A percentile compares a stretch with the other conserved stretches of the same genome.
Conservation (phyloP, 2,113 vertebrate genomes). For the Sceloporus undulatus region DNA sequence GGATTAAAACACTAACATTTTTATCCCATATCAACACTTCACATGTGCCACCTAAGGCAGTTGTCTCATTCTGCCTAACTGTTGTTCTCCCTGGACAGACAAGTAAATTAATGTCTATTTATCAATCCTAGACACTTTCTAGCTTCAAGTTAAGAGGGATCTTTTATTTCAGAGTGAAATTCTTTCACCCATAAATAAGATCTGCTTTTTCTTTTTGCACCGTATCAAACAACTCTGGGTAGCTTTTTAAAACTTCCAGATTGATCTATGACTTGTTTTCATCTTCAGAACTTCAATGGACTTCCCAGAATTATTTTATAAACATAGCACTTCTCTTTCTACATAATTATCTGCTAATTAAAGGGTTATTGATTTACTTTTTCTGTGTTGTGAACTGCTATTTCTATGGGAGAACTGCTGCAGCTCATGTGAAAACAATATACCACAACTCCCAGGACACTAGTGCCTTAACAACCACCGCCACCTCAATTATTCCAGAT, state of each 20-base stretch:
- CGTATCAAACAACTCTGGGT: background rate
- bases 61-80: too few species aligned
- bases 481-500: rapidly evolving
- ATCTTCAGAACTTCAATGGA: background rate
- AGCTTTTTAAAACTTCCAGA: background rate
- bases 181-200: background rate
- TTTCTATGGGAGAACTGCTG: background rate
- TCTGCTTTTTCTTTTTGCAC: background rate
- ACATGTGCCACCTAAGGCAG: too few species aligned
- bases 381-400: background rate
- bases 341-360: background rate
- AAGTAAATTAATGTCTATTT: background rate
- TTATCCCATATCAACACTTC: too few species aligned
- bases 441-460: background rate
- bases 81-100: background rate
- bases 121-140: background rate
- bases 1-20: too few species aligned
- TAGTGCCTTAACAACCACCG: background rate
- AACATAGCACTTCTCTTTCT: background rate
- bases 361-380: background rate
- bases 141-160: background rate
- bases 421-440: background rate
- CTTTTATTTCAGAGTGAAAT: slow-evolving; percentile 2
- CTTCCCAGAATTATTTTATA: background rate
- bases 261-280: background rate